These are phyloP conservation scores for Caenorhabditis angaria DNA, from an alignment of 2,888 invertebrate species.

Conservation along the genomic window DNA sequence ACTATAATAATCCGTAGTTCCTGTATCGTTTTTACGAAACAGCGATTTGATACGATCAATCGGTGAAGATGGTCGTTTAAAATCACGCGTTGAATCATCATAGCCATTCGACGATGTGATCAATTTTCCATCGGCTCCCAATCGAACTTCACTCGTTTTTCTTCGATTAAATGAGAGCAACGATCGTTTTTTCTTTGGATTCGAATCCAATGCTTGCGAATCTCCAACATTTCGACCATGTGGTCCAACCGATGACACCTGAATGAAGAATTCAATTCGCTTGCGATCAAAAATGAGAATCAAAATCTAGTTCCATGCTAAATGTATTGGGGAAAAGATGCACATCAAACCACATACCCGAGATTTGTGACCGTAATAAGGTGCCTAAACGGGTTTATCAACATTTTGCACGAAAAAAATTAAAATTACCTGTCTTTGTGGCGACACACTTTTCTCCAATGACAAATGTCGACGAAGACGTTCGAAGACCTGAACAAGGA, in stretches of 20 bases:
- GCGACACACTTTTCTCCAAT: slow-evolving; percentile 62
- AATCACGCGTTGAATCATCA: slow-evolving; percentile 41
- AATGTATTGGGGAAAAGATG: not conserved
- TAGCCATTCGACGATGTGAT: slow-evolving; percentile 55
- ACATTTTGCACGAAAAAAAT: not conserved
- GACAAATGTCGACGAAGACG: slow-evolving; percentile 64
- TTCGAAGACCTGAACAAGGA: slow-evolving; percentile 53
- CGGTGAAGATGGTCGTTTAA: slow-evolving; percentile 68
- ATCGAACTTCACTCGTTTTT: slow-evolving; percentile 57
- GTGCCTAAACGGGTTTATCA: slow-evolving; percentile 12
- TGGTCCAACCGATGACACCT: slow-evolving; percentile 41
- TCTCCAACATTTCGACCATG: slow-evolving; percentile 17
- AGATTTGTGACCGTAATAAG: slow-evolving; percentile 38
- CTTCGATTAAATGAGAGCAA: slow-evolving; percentile 60
- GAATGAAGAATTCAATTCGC: not conserved
- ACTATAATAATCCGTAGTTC: slow-evolving; percentile 29
- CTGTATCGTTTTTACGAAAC: slow-evolving; percentile 53
- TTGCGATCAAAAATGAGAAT: not conserved
- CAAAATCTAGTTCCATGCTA: not conserved
- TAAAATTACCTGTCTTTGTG: slow-evolving; percentile 43
- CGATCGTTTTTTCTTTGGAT: slow-evolving; percentile 52
- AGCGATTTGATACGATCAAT: slow-evolving; percentile 71
- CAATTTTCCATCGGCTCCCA: slow-evolving; percentile 65
- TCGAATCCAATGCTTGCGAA: not conserved
- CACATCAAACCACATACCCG: slow-evolving; percentile 24